Evolutionary conservation across 2,797 vertebrate genomes (phyloP).

Genomic region (Gobionotothen gibberifrons): DNA sequence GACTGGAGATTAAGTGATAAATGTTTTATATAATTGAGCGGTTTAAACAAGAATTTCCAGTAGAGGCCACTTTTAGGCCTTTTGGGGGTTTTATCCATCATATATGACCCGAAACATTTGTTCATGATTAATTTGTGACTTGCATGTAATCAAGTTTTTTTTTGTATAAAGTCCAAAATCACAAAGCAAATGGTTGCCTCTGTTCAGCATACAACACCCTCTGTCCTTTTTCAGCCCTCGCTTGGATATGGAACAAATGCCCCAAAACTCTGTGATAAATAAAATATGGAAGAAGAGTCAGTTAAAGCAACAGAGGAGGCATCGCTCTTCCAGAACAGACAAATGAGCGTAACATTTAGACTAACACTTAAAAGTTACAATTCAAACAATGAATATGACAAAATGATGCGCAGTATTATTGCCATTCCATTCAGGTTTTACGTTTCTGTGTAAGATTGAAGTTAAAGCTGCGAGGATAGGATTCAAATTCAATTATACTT

Average conservation of each 20-base stretch:
- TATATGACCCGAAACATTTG: not conserved
- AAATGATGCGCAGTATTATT: not conserved
- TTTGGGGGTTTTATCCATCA: not conserved
- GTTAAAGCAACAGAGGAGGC: no score
- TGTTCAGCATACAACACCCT: no score
- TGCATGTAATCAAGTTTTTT: not conserved
- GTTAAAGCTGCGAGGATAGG: not conserved
- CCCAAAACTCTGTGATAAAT: no score
- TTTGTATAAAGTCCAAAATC: no score
- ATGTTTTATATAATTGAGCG: not conserved
- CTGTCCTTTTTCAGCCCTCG: no score
- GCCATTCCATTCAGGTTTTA: not conserved
- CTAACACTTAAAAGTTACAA: no score
- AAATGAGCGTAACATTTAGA: no score
- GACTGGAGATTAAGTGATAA: conserved; percentile 16
- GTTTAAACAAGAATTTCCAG: not conserved
- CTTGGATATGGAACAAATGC: no score
- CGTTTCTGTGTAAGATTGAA: not conserved
- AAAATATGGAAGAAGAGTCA: no score
- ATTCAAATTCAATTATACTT: not conserved
- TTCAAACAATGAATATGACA: no score
- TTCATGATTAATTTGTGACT: not conserved
- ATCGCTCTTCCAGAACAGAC: no score
- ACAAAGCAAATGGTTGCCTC: no score
- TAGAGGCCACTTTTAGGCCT: not conserved